These are phyloP conservation scores for Muntiacus reevesi DNA, from an alignment of 2,113 vertebrate species.

Conservation along the genomic window DNA sequence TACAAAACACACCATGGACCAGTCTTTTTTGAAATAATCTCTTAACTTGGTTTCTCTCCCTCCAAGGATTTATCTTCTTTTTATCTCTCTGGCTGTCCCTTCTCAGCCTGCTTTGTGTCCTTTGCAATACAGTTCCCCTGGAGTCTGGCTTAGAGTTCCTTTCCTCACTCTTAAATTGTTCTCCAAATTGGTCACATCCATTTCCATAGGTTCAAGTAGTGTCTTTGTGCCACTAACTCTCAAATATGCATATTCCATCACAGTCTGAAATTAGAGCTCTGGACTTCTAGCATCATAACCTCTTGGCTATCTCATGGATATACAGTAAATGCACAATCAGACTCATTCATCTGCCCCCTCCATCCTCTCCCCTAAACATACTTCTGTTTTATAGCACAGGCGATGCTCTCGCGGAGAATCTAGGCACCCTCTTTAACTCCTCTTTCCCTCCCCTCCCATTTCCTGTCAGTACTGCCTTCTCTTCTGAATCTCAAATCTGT, in stretches of 20 bases:
- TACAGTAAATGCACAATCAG: neutral
- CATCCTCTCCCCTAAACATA: neutral
- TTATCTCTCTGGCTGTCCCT: neutral
- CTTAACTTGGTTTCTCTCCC: neutral
- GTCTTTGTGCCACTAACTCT: neutral
- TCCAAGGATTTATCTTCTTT: constrained; percentile 1
- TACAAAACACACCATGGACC: neutral
- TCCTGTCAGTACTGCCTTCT: neutral
- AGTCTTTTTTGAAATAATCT: neutral
- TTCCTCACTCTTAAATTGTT: neutral
- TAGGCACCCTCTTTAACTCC: neutral
- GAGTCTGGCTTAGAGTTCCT: neutral
- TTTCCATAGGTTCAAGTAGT: neutral
- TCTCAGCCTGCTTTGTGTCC: neutral
- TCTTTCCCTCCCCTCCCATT: neutral
- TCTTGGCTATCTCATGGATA: neutral
- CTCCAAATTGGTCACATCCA: neutral
- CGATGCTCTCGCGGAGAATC: neutral
- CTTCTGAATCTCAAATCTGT: neutral
- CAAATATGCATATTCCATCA: neutral
- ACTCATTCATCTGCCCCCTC: neutral
- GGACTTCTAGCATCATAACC: neutral
- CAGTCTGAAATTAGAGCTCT: neutral
- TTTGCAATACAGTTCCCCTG: neutral
- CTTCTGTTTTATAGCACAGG: neutral